Base-by-base conservation (phyloP, 2,888 invertebrate genomes). In the Diarsia brunnea region DNA sequence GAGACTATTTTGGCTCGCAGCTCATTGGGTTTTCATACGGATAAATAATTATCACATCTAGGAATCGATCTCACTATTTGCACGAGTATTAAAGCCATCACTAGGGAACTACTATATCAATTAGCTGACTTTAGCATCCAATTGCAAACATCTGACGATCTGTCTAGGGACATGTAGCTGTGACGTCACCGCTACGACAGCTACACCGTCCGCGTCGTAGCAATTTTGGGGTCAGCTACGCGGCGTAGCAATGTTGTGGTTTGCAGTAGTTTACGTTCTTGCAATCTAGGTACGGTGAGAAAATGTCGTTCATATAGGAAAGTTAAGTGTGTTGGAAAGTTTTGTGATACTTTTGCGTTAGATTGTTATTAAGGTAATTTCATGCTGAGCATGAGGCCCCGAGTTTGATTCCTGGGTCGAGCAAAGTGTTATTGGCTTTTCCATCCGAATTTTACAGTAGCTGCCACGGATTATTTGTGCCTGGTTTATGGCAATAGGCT, bases 181-280 rank as follows among this genome's bases (percentile, higher is more conserved):
- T 76, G 82, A 81, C 79, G 69, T 82, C 82, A 82, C 1, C n/a
- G 75, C 69, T 80, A 64, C 80, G 73, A 5, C 5, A n/a, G 61
- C 64, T 79, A 79, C 69, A 75, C 67, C n/a, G n/a, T n/a, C n/a
- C n/a, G n/a, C 64, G 47, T 69, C 73, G 78, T 78, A 79, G 66
- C 55, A 63, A 81, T 55, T 60, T 64, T 55, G 67, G 67, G 38
- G 63, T 61, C 38, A 47, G 78, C 78, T 80, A 80, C 74, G 81
- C 0, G 31, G 38, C 73, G 51, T 64, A 67, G 63, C 53, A 38
- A 47, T 75, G 21, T 64, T n/a, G 16, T 5, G 31, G 8, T n/a
- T 71, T 71, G 43, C 8, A 27, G 58, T 19, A 53, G 21, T 78
- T 58, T 16, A 79, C 43, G 55, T 12, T 19, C 27, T 12, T 69